Evolutionary conservation across 2,113 vertebrate species (phyloP), one percentile per base, ranked within the genome.

Genomic region (Alethe diademata): DNA sequence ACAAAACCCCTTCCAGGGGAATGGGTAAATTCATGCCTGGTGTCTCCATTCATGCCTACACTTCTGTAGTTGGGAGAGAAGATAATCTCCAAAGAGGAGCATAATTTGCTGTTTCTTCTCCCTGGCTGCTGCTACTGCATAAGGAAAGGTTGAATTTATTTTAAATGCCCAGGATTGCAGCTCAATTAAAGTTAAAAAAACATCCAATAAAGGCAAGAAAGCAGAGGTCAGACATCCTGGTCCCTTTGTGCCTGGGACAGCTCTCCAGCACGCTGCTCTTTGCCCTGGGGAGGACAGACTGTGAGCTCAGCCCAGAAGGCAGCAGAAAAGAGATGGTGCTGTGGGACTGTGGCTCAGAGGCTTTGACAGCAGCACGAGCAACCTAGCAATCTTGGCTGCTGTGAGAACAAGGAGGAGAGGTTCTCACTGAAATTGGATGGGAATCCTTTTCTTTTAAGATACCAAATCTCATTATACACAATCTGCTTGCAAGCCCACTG

Each of bases 241-340:
- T 75, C 33, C 58, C 73, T 19, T 17, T 0, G 2, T 60, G 53
- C 24, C 13, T 16, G 23, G 53, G 69, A 19, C 48, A n/a, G 78
- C 1, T 14, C 65, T 19, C 33, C 73, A 62, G 54, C 66, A 29
- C 0, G 0, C 1, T 54, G 35, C 61, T 88, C 71, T 25, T 13
- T 57, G 53, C 57, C 87, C 84, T 24, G 28, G 48, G 66, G 45
- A 53, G 33, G 7, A n/a, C 24, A 50, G 58, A 19, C 1, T 3
- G 24, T 0, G 2, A 74, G 64, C 1, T 5, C 1, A 50, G 57
- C 60, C 33, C 2, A 0, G 7, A 3, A 29, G 2, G 19, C 26
- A 45, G 69, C 70, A 84, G 80, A 0, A 35, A 16, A 22, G 66
- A 45, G 71, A n/a, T 2, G 50, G 29, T 54, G 78, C 70, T n/a